Base-by-base conservation (phyloP, 2,888 invertebrate genomes). In the Cynaeus angustus region DNA sequence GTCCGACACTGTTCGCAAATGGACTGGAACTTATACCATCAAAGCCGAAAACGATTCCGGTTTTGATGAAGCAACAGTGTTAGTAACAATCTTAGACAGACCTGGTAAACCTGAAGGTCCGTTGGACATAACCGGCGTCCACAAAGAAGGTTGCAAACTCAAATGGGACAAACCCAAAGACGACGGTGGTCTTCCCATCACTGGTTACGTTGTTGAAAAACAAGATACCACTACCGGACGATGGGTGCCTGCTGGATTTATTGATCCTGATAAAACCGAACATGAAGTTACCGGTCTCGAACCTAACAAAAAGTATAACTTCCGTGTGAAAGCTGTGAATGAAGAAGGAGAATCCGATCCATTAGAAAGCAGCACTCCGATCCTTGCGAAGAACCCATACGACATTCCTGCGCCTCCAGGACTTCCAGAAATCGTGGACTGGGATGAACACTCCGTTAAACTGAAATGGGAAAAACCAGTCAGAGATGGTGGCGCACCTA, bases 301-400 rank as follows among this genome's bases (percentile, higher is more conserved):
- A 85, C 96, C 97, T 62, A 96, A 96, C 74, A 95, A 96, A 84
- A 95, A 97, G 70, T 99, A 99, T 86, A 95, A 98, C 83, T 99
- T 99, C 91, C 91, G 99, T 68, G 97, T 99, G 0, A 96, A 95
- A 81, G 99, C 99, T 5, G 91, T 96, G 7, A 99, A 99, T 85
- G 96, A 97, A 81, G 97, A 98, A 84, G 99, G 99, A 3, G 96
- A 96, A 84, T 98, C 98, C 0, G 98, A 98, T 79, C 97, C 98
- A 4, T 86, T 99, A 48, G 95, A 95, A 75, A 94, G 96, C 0
- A 96, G 97, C 78, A 90, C 91, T 33, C 91, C 95, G 0, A 94
- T 94, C 68, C 85, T 97, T 8, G 99, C 99, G 61, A 99, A 99
- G 88, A 99, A 99, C 90, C 99, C 99, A 13, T 99, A 91, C 86